phyloP scores from a whole-genome alignment of 2,113 vertebrate species.

The Trogon surrucura region DNA sequence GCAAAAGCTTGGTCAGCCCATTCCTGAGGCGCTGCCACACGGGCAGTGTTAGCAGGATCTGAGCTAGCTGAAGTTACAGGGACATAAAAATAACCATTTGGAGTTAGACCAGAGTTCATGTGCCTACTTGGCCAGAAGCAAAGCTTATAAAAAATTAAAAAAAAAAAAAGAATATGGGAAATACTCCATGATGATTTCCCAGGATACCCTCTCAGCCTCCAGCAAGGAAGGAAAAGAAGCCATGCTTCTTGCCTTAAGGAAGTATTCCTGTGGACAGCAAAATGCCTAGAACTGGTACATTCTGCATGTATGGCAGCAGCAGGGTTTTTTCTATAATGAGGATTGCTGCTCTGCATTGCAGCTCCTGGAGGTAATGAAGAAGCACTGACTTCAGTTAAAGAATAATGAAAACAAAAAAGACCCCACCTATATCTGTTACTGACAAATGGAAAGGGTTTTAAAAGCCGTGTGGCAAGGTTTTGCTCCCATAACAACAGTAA shows the following conservation, averaged over 20 bases:
- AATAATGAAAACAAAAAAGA: background rate
- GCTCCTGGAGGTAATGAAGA: background rate
- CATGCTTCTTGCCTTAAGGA: background rate
- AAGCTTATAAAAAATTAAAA: background rate
- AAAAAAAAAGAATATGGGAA: background rate
- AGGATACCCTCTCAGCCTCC: background rate
- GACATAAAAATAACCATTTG: constrained; percentile 15
- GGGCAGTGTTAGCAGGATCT: background rate
- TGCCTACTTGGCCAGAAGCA: background rate
- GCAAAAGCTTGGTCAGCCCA: constrained; percentile 45
- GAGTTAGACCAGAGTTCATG: background rate
- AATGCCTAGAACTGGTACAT: background rate
- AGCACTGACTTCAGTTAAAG: background rate
- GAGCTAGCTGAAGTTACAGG: constrained; percentile 29
- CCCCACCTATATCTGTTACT: background rate
- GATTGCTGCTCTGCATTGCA: background rate
- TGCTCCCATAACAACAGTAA: background rate
- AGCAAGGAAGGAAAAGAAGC: constrained; percentile 7
- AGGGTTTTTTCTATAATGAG: background rate
- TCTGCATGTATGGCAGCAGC: background rate
- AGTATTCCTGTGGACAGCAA: background rate
- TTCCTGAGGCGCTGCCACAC: constrained; percentile 43
- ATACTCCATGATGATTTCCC: background rate
- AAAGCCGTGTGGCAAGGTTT: background rate
- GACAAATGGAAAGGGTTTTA: background rate